Percentiles rank a stretch among this genome's conserved stretches.
Evolutionary conservation across 2,888 invertebrate genomes (phyloP).

Genomic region (Nephrotoma flavescens): DNA sequence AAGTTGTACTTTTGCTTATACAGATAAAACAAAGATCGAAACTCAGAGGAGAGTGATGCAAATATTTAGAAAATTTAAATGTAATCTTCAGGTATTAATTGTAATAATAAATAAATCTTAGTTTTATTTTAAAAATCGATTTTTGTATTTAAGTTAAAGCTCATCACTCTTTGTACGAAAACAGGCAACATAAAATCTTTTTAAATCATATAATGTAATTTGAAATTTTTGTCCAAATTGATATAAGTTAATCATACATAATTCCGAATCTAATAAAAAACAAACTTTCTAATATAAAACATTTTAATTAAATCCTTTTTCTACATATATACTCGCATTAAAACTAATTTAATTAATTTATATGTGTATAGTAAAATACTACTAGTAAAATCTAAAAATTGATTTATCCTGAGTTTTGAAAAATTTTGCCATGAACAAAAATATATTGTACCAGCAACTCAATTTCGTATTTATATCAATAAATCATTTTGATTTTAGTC

Average conservation of each 20-base stretch:
- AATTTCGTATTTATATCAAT: background rate
- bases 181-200: background rate
- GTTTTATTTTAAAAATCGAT: background rate
- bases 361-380: background rate
- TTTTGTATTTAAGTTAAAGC: background rate
- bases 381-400: background rate
- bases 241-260: background rate
- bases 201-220: background rate
- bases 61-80: background rate
- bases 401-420: background rate
- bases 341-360: background rate
- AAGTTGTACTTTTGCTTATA: background rate
- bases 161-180: background rate
- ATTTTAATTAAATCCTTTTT: background rate
- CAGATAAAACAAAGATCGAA: background rate
- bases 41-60: background rate
- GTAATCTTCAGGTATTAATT: background rate
- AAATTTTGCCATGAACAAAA: background rate
- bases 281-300: background rate
- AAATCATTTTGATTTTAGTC: background rate
- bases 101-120: background rate
- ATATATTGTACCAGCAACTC: background rate
- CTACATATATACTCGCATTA: background rate
- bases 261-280: background rate
- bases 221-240: background rate